Conservation (phyloP, 2,113 vertebrate genomes). For the Notechis scutatus region DNA sequence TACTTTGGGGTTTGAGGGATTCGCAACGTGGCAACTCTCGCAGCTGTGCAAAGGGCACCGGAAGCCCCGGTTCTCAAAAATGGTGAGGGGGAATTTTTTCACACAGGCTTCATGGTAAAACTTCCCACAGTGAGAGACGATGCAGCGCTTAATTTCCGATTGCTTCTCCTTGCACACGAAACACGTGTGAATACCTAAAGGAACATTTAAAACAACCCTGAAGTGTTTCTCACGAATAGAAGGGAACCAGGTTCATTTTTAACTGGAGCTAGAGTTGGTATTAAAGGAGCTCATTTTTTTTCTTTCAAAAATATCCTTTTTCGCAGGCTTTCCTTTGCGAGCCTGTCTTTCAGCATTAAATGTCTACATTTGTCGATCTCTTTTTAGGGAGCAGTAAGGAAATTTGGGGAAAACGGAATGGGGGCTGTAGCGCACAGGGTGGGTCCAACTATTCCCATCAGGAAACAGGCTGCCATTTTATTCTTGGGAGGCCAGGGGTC, state of each 20-base stretch:
- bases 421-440: neutral
- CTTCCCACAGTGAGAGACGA: slow-evolving; percentile 88
- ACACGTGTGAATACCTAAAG: slow-evolving; percentile 83
- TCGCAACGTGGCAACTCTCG: slow-evolving; percentile 84
- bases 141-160: slow-evolving; percentile 83
- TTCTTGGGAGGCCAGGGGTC: neutral
- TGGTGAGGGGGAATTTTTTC: slow-evolving; percentile 78
- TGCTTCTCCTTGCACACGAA: slow-evolving; percentile 88
- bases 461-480: neutral
- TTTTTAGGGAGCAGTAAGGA: neutral
- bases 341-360: neutral
- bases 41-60: slow-evolving; percentile 95
- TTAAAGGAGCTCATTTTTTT: neutral
- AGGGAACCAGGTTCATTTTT: neutral
- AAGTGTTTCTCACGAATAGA: neutral
- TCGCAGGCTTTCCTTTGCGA: neutral
- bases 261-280: neutral
- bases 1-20: slow-evolving; percentile 78
- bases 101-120: slow-evolving; percentile 94
- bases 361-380: neutral
- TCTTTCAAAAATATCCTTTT: neutral
- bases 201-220: neutral
- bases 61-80: slow-evolving; percentile 91
- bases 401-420: neutral
- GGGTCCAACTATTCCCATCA: neutral